Conservation (phyloP, 2,113 vertebrate species). For the Jacana jacana region DNA sequence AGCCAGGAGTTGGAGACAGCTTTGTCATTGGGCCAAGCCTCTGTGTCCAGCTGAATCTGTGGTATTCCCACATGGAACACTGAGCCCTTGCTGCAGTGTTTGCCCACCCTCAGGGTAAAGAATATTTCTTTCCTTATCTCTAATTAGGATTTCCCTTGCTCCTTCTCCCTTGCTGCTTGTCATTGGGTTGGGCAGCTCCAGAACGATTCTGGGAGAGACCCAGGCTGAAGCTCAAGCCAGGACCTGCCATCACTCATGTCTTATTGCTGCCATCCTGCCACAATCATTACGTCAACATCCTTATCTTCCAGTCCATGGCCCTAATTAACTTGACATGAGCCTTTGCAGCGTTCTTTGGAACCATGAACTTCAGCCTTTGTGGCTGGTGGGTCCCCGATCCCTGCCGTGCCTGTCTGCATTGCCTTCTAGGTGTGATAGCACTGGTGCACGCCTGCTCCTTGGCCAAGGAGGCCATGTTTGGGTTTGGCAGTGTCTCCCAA, state of each 20-base stretch:
- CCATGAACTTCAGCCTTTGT: not conserved
- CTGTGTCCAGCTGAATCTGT: not conserved
- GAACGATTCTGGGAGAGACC: not conserved
- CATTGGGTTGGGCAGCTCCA: not conserved
- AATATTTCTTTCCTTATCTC: not conserved
- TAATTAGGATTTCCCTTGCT: not conserved
- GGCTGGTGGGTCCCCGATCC: not conserved
- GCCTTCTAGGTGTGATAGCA: not conserved
- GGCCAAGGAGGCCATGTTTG: not conserved
- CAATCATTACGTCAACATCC: rapidly evolving
- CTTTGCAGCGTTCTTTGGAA: not conserved
- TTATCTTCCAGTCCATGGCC: not conserved
- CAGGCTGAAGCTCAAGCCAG: not conserved
- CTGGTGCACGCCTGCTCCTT: not conserved
- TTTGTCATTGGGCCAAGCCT: not conserved
- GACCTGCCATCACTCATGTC: not conserved
- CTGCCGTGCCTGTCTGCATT: rapidly evolving
- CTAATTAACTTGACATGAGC: rapidly evolving
- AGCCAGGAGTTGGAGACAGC: not conserved
- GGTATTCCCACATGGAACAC: not conserved
- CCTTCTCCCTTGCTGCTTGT: not conserved
- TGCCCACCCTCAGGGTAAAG: not conserved
- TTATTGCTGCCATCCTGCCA: not conserved
- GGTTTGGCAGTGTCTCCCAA: rapidly evolving
- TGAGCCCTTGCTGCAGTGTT: not conserved